Percentiles rank a stretch among this genome's conserved stretches.
Evolutionary conservation across 2,113 vertebrate genomes (phyloP).

Genomic region (Lates calcarifer): DNA sequence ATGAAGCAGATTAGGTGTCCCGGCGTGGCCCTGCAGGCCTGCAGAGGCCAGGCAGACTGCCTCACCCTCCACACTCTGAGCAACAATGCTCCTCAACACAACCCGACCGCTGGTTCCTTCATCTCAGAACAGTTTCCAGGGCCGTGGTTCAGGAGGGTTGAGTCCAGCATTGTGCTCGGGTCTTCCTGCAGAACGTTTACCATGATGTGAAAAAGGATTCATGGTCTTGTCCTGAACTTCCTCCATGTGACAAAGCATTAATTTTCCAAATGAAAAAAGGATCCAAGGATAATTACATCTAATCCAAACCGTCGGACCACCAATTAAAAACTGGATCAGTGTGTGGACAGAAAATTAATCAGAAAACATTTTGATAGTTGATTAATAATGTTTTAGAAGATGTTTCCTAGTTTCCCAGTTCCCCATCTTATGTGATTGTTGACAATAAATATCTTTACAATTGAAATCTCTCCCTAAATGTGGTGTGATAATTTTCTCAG

Average conservation of each 20-base stretch:
- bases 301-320: too few species aligned
- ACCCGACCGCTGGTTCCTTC: not conserved
- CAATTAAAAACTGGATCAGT: too few species aligned
- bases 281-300: not conserved
- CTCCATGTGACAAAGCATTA: not conserved
- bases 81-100: not conserved
- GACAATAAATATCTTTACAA: too few species aligned
- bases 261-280: not conserved
- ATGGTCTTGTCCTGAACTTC: too few species aligned
- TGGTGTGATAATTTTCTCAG: too few species aligned
- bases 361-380: too few species aligned
- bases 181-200: not conserved
- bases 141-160: not conserved
- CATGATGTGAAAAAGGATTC: not conserved
- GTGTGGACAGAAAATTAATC: too few species aligned
- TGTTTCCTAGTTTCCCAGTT: too few species aligned
- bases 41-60: not conserved
- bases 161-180: not conserved
- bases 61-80: slow-evolving; percentile 7
- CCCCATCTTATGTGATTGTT: too few species aligned
- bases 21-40: slow-evolving; percentile 32
- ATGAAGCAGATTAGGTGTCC: slow-evolving; percentile 84
- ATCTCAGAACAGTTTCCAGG: not conserved
- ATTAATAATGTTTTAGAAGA: too few species aligned
- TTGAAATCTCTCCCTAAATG: too few species aligned